phyloP scores from a whole-genome alignment of 2,888 invertebrate genomes.

The Dinocampus coccinellae region DNA sequence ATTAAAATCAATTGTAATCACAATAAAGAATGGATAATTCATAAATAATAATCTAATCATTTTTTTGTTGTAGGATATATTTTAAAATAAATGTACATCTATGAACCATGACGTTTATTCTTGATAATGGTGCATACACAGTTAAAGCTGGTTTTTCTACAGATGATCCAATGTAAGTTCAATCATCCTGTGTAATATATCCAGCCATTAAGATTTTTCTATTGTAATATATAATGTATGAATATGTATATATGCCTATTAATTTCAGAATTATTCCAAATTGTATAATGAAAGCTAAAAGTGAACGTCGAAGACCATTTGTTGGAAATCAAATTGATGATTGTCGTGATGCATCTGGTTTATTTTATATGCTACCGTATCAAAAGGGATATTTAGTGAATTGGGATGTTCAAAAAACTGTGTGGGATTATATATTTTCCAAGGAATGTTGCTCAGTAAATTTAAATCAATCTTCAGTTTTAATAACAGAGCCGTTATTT shows the following conservation, averaged over 20 bases:
- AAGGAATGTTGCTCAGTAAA: constrained; percentile 86
- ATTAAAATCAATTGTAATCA: background rate
- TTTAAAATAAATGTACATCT: background rate
- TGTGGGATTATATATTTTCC: constrained; percentile 96
- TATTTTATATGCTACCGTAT: constrained; percentile 94
- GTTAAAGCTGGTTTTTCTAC: constrained; percentile 27
- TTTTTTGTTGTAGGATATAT: background rate
- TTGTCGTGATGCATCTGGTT: constrained; percentile 93
- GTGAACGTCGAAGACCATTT: constrained; percentile 93
- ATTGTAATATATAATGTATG: no score
- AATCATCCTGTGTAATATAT: background rate
- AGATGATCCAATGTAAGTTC: constrained; percentile 16
- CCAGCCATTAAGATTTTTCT: background rate
- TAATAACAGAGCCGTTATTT: constrained; percentile 94
- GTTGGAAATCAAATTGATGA: constrained; percentile 96
- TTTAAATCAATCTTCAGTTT: constrained; percentile 82
- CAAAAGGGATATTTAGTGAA: constrained; percentile 96
- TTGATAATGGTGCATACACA: constrained; percentile 31
- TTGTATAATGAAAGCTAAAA: constrained; percentile 98
- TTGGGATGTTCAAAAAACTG: constrained; percentile 95
- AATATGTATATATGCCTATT: constrained; percentile 24
- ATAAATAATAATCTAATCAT: no score
- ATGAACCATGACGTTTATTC: constrained; percentile 22
- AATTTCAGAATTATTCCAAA: constrained; percentile 83
- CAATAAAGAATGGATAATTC: no score